Evolutionary conservation across 1,140 invertebrate genomes (phyloP), one percentile per base, ranked within the genome.

Genomic region (Pachyrhynchus sulphureomaculatus): DNA sequence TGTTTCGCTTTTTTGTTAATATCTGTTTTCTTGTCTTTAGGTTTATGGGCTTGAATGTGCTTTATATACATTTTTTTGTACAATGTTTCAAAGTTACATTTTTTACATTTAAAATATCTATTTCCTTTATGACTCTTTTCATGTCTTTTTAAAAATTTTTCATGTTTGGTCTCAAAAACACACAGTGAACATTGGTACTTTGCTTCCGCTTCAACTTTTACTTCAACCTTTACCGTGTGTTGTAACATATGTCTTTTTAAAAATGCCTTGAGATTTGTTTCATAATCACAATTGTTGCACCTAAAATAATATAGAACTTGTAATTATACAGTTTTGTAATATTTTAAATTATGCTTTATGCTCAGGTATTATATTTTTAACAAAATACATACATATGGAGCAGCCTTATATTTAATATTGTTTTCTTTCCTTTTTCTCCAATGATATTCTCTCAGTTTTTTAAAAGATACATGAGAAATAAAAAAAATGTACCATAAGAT

Each of bases 211-310:
- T 49, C 47, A 2, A 20, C 9, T 59, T 59, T 51, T 17, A 51
- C 18, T 29, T 59, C 48, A 8, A 42, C 13, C 37, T 61, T 61
- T 24, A 61, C 33, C 4, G 58, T 49, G 24, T 62, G 60, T 15
- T 48, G 29, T 41, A 51, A 34, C 52, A 62, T 49, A 17, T 62
- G 60, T 13, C 52, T 20, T 32, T 62, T 56, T 33, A 62, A 13
- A 44, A 56, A 62, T 15, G 52, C 53, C 21, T 62, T 62, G 4
- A 56, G 39, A 34, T 62, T 62, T 15, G 60, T 62, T 42, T 48
- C 44, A 37, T 61, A 61, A 17, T 61, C 49, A 37, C 58, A 61
- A 26, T 61, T 52, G 20, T 61, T 32, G 47, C 58, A 61, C 21
- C 49, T 61, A 29, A 45, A 61, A 52, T n/a, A n/a, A n/a, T n/a